Evolutionary conservation across 2,113 vertebrate genomes (phyloP).

Genomic region (Cebidichthys violaceus): DNA sequence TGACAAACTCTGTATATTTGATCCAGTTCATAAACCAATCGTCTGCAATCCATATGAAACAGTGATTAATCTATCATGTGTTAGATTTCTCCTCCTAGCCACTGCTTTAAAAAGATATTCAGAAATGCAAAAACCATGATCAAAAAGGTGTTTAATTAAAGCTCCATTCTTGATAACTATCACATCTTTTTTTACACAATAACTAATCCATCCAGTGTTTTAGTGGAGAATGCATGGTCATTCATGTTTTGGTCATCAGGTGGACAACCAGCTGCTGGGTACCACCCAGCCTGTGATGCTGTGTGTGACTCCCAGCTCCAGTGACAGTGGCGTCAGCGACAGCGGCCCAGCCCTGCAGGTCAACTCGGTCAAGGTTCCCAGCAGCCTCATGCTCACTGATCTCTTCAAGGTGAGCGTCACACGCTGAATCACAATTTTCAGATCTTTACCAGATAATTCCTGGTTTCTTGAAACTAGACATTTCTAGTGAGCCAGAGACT

Average conservation of each 20-base stretch:
- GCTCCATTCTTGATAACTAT: background rate
- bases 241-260: slow-evolving; percentile 76
- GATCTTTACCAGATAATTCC: background rate
- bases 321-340: slow-evolving; percentile 84
- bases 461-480: background rate
- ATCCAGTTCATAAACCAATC: background rate
- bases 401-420: slow-evolving; percentile 91
- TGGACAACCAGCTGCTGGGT: slow-evolving; percentile 97
- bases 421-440: background rate
- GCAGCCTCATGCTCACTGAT: slow-evolving; percentile 91
- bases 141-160: background rate
- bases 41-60: background rate
- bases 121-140: background rate
- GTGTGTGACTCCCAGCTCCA: slow-evolving; percentile 87
- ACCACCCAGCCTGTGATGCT: slow-evolving; percentile 94
- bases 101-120: background rate
- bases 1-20: background rate
- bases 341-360: slow-evolving; percentile 90
- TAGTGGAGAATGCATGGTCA: background rate
- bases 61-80: too few relatives aligned
- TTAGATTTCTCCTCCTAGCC: background rate
- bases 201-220: background rate
- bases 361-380: slow-evolving; percentile 94
- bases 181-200: background rate
- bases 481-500: background rate